phyloP scores from a whole-genome alignment of 2,113 vertebrate genomes.

The Vanacampus margaritifer region DNA sequence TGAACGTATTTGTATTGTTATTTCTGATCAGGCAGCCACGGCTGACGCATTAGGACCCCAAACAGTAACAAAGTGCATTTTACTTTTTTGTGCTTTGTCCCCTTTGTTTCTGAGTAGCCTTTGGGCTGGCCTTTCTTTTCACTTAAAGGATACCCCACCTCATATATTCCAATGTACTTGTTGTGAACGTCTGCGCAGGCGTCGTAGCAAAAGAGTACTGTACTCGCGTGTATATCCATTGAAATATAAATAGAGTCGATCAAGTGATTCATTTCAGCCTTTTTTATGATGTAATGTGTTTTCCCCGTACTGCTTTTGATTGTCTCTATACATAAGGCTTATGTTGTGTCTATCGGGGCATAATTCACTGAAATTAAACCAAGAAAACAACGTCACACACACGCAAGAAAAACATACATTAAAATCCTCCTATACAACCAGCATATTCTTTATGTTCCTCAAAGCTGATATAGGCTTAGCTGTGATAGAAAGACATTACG shows the following conservation, averaged over 20 bases:
- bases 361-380: conserved; percentile 30
- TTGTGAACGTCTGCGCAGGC: neutral
- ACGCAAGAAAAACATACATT: neutral
- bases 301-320: conserved; percentile 55
- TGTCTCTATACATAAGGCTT: conserved; percentile 78
- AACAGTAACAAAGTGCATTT: conserved; percentile 52
- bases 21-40: neutral
- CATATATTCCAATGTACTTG: neutral
- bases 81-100: neutral
- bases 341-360: conserved; percentile 46
- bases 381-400: conserved; percentile 42
- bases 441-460: conserved; percentile 8
- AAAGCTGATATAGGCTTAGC: conserved; percentile 40
- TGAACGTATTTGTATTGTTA: neutral
- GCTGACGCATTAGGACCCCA: conserved; percentile 45
- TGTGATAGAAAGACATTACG: conserved; percentile 26
- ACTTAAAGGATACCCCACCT: neutral
- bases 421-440: conserved; percentile 4
- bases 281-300: conserved; percentile 40
- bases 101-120: conserved; percentile 69
- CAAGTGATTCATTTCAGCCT: conserved; percentile 5
- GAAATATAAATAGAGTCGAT: neutral
- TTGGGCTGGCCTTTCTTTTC: conserved; percentile 8
- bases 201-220: neutral
- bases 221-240: neutral